Evolutionary conservation across 2,888 invertebrate genomes (phyloP), one percentile per base, ranked within the genome.

Genomic region (Drosophila subsilvestris): DNA sequence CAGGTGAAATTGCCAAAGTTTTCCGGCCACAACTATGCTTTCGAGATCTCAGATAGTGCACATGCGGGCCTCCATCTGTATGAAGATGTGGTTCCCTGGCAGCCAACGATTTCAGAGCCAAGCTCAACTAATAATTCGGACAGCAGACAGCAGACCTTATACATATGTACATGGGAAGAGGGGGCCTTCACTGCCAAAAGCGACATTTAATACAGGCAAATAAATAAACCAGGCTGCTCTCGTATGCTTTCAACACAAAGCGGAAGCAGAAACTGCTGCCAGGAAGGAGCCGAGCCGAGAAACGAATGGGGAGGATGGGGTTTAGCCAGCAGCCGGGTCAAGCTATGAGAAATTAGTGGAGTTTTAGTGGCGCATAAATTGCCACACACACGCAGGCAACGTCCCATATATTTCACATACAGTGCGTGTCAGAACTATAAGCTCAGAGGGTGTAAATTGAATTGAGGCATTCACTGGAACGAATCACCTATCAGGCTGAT

Each of bases 161-260:
- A 43, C 22, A 43, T 29, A 18, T 43, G 22, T 49, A 43, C 22
- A 43, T 25, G 45, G 42, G 32, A 48, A 25, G 27, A 27, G 67
- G 37, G 53, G 47, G 25, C 43, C 18, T 25, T 32, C 59, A 50
- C 59, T 50, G 66, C 58, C 66, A 66, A 78, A 74, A 74, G 43
- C 67, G 62, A 76, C 79, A 81, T 86, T 88, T 80, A 88, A 83
- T 83, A 84, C 79, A 78, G 71, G 63, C 81, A 88, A 84, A 84
- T 88, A 84, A 82, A 82, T 86, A 86, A 68, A 43, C n/a, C 50
- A 14, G 53, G 42, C 57, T 50, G 58, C 48, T 43, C 58, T 50
- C 60, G 57, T 17, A 47, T 45, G 73, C 42, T 60, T 51, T 71
- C 78, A 70, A 58, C 74, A 76, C 78, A 75, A 65, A 73, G 67